Percentiles rank a stretch among this genome's conserved stretches.
Evolutionary conservation across 2,888 invertebrate species (phyloP).

Genomic region (Fragum fragum): DNA sequence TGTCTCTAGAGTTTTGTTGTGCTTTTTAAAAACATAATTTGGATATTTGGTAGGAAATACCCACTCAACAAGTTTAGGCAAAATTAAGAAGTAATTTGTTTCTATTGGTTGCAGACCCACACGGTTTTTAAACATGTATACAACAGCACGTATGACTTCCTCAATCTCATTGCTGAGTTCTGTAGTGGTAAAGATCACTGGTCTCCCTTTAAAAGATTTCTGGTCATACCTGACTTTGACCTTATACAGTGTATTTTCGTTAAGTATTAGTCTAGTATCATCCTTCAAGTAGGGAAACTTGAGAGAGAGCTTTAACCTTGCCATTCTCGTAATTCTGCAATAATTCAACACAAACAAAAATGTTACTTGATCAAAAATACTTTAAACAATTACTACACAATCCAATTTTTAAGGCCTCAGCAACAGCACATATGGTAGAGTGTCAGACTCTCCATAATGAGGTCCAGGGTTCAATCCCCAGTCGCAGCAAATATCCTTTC

Average conservation of each 20-base stretch:
- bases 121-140: neutral
- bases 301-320: neutral
- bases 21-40: conserved; percentile 13
- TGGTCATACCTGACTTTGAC: conserved; percentile 17
- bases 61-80: neutral
- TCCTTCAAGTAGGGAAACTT: conserved; percentile 15
- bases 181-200: neutral
- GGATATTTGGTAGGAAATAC: conserved; percentile 13
- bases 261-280: conserved; percentile 1
- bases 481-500: too few species aligned
- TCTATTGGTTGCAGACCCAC: neutral
- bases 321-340: neutral
- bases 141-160: neutral
- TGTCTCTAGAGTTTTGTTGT: neutral
- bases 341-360: too few species aligned
- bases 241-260: conserved; percentile 5
- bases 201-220: conserved; percentile 14
- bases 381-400: too few species aligned
- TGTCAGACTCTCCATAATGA: too few species aligned
- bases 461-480: too few species aligned
- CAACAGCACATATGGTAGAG: too few species aligned
- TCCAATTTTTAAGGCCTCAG: too few species aligned
- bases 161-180: conserved; percentile 11
- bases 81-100: neutral
- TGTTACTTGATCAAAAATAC: too few species aligned